Base-by-base conservation (phyloP, 2,797 vertebrate species). In the Borostomias antarcticus region DNA sequence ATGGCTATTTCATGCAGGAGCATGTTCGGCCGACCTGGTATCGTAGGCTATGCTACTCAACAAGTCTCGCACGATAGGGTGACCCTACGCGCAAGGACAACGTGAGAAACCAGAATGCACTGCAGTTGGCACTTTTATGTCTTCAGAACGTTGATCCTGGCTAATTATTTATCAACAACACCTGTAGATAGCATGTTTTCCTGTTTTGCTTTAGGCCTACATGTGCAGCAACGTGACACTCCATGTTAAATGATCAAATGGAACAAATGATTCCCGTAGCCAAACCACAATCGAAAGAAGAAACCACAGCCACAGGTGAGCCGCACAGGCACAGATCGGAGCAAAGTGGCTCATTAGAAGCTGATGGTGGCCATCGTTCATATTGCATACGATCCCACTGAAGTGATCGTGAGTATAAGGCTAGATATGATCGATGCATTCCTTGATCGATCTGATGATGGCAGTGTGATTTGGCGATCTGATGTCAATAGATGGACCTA, bases 161-260 rank as follows among this genome's bases (percentile, higher is more conserved):
- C 28, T 63, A 82, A 90, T 88, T 61, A 66, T 29, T 56, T 70
- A 88, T 51, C 29, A 11, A 2, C 45, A 70, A 74, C 89, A 91
- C 77, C 78, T 26, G 84, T 33, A 30, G 1, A 15, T 43, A n/a
- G n/a, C 15, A 62, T 9, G 2, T 8, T 21, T 11, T 43, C 15
- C 40, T n/a, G 15, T 43, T 17, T 43, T 17, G 5, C 40, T 43
- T 26, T 7, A 4, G 30, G 51, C 64, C 66, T 56, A 62, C 37
- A 32, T 5, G 62, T 25, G 11, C 11, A 17, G 32, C 5, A 35
- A 62, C 59, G 13, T 68, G 65, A 66, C 2, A 40, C 47, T n/a
- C 58, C 25, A 60, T 43, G 29, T 59, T 7, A 2, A 19, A 17
- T 33, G 47, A 63, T 25, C 48, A 64, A 45, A 47, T 25, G 7